Evolutionary conservation across 2,888 invertebrate species (phyloP), one percentile per base, ranked within the genome.

Genomic region (Hydriomena furcata): DNA sequence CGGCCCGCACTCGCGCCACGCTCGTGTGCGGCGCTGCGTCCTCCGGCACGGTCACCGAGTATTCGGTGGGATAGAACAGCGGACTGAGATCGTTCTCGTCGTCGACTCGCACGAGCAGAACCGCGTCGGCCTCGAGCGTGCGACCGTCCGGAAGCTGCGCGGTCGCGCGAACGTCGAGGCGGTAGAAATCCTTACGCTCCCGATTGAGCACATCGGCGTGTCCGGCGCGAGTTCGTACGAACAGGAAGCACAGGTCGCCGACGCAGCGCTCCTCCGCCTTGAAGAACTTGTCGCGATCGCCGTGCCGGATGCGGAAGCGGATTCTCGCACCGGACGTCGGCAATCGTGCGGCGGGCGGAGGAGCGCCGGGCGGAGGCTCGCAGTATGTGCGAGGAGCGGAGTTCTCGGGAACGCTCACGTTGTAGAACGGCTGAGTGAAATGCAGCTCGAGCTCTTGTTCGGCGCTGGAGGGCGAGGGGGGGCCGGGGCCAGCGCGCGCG

Each of bases 51-150:
- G 93, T 93, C 35, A 94, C 94, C 71, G 95, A 95, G 84, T 99
- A 99, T 62, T 95, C 95, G 37, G 94, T 95, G 13, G 96, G 96
- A 78, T 96, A 96, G 89, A 99, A 99, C 23, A 99, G 91, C 27
- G 99, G 99, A 79, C 95, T 96, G 60, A 98, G 93, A 82, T 99
- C 99, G 86, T 97, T 97, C 46, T 95, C 95, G 84, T 97, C 97
- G 50, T 94, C 88, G 48, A 98, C 93, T 55, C 91, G 92, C 25
- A 97, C 94, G 46, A 92, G 89, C 27, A 97, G 93, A 23, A 87
- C 90, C 7, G 95, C 91, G 72, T 96, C 94, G 41, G 96, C 92
- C 73, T 96, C 95, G 55, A 94, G 83, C 48, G 90, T 81, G 57
- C 89, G 84, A 78, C 92, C 92, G 68, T 91, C 92, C 61, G 92